Base-by-base conservation (phyloP, 2,888 invertebrate species). In the Sinelater perroti region DNA sequence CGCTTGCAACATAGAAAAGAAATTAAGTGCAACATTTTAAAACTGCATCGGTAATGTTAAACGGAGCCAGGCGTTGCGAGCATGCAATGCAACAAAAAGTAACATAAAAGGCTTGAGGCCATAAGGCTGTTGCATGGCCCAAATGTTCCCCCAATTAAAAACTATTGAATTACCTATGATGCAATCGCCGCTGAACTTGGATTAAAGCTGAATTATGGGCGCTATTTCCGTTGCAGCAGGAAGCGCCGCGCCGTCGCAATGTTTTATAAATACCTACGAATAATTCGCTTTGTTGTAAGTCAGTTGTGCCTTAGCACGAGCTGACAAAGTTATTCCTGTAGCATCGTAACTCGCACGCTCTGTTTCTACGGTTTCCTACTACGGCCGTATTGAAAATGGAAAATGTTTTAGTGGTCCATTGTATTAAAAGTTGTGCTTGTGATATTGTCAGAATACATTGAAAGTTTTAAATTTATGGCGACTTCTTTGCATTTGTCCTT, bases 121-220 rank as follows among this genome's bases (percentile, higher is more conserved):
- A n/a, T n/a, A n/a, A n/a, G n/a, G n/a, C n/a, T n/a, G n/a, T n/a
- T n/a, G n/a, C n/a, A n/a, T n/a, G n/a, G n/a, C n/a, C n/a, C n/a
- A n/a, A n/a, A n/a, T 10, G 18, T 18, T 38, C 20, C 18, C 38
- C 14, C 24, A 24, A 11, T 21, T 21, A 40, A 40, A 40, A 40
- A 13, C 7, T 24, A 24, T 21, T 21, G 24, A 4, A 40, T 40
- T 40, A 18, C 36, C 18, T 8, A 18, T 36, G n/a, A 17, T 40
- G 14, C 13, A 40, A 40, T 40, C 11, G 8, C 13, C 13, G 21
- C 14, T 18, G 24, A 8, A 40, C 24, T 24, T 24, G 40, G 24
- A 40, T 40, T 40, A 40, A 40, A 24, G 40, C n/a, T 40, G 14
- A 40, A 40, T 24, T 40, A 40, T 24, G 40, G 14, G 8, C 24